Conservation (phyloP, 2,797 vertebrate species). For the Malurus splendens region DNA sequence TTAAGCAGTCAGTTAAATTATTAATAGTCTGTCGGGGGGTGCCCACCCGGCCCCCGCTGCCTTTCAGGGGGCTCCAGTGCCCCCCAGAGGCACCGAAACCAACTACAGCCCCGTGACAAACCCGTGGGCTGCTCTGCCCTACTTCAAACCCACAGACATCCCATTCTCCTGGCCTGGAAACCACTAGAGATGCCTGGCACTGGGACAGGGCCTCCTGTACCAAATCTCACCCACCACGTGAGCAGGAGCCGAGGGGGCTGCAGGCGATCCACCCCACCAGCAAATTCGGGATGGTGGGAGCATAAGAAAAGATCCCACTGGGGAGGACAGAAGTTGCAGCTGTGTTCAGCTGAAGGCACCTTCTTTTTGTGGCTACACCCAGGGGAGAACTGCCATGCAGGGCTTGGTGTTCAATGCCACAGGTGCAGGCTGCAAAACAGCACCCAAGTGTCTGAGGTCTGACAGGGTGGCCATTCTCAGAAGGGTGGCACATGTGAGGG, state of each 20-base stretch:
- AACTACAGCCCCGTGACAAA: background rate
- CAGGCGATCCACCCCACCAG: background rate
- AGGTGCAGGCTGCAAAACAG: background rate
- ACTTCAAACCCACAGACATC: rapidly evolving
- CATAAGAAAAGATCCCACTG: rapidly evolving
- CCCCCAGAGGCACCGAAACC: conserved; percentile 35
- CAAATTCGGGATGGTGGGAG: rapidly evolving
- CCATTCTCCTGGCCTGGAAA: background rate
- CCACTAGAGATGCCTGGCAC: rapidly evolving
- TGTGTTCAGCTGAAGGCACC: background rate
- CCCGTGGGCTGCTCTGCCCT: background rate
- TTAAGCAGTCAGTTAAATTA: background rate
- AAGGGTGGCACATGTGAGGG: background rate
- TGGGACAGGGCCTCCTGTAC: rapidly evolving
- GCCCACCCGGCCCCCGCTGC: background rate
- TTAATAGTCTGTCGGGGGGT: background rate
- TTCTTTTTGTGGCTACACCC: background rate
- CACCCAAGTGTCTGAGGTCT: rapidly evolving
- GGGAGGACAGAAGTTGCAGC: background rate
- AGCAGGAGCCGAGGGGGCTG: rapidly evolving
- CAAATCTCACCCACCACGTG: rapidly evolving
- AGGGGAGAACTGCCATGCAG: rapidly evolving
- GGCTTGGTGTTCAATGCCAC: rapidly evolving
- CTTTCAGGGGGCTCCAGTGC: conserved; percentile 24
- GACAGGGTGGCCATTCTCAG: background rate